Conservation (phyloP, 2,113 vertebrate species). For the Desmodus rotundus region DNA sequence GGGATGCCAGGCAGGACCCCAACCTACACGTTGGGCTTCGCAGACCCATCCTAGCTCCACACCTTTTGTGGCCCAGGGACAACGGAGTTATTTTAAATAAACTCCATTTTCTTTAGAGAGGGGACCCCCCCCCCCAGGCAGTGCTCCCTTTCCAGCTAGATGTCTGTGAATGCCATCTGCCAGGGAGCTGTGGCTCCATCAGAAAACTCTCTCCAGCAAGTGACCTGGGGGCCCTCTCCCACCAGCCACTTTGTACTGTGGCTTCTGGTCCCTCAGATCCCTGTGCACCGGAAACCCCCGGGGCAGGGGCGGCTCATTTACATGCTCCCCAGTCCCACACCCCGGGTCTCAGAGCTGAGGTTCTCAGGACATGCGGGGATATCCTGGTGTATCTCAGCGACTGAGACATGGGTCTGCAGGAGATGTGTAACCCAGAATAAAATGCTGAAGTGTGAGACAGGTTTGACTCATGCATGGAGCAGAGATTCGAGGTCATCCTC, state of each 20-base stretch:
- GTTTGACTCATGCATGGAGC: neutral
- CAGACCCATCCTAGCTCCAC: neutral
- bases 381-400: neutral
- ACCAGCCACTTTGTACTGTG: neutral
- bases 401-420: neutral
- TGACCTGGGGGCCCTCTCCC: neutral
- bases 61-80: neutral
- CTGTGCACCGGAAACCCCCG: neutral
- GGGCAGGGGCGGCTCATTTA: neutral
- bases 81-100: neutral
- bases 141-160: neutral
- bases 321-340: neutral
- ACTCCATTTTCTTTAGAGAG: neutral
- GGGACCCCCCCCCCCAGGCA: too few species aligned
- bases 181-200: neutral
- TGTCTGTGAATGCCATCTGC: neutral
- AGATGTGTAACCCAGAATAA: neutral
- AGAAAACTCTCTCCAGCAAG: neutral
- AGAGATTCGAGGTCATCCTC: neutral
- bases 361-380: fast-evolving
- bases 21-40: neutral
- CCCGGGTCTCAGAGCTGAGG: fast-evolving
- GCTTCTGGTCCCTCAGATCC: neutral
- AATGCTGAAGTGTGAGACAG: neutral
- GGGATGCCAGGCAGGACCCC: neutral